A percentile compares a stretch with the other conserved stretches of the same genome.
Evolutionary conservation across 2,113 vertebrate species (phyloP).

Genomic region (Aramus guarauna): DNA sequence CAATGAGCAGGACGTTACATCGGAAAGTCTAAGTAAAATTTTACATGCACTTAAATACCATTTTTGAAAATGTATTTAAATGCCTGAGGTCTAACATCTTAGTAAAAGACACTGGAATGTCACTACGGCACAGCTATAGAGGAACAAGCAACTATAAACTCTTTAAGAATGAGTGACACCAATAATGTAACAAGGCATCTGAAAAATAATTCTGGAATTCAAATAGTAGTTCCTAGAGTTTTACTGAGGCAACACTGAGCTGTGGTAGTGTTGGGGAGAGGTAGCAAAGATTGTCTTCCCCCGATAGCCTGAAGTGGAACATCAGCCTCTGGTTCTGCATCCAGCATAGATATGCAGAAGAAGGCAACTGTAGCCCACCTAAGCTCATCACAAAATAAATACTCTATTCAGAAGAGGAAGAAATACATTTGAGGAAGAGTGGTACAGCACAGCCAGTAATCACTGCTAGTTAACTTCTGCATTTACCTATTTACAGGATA

Average conservation of each 20-base stretch:
- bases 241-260: background rate
- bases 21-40: background rate
- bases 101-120: background rate
- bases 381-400: background rate
- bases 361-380: background rate
- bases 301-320: background rate
- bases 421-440: background rate
- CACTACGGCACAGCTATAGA: background rate
- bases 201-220: background rate
- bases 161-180: background rate
- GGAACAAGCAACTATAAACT: background rate
- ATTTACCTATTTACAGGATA: background rate
- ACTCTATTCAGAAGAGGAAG: background rate
- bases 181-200: background rate
- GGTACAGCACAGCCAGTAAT: background rate
- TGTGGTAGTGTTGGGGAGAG: background rate
- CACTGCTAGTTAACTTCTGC: background rate
- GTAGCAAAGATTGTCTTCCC: background rate
- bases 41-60: background rate
- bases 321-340: background rate
- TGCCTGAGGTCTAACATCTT: background rate
- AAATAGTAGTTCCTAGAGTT: background rate
- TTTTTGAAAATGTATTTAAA: background rate
- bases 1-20: background rate
- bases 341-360: accelerated